These are phyloP conservation scores for Neodon shergylaensis DNA, from an alignment of 2,113 vertebrate species.

Conservation along the genomic window DNA sequence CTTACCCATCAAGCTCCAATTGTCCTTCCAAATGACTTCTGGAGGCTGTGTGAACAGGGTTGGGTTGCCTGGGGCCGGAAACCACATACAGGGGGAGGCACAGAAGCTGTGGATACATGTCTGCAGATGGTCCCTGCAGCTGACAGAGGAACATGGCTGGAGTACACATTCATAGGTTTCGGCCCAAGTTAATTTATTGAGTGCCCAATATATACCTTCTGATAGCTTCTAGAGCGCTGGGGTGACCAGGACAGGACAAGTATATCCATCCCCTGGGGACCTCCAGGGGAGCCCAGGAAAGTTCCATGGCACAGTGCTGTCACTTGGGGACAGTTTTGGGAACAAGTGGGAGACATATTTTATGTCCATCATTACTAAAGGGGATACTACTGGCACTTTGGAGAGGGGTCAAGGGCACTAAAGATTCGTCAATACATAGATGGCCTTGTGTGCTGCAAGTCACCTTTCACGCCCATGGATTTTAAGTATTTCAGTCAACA, in stretches of 20 bases:
- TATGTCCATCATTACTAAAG: background rate
- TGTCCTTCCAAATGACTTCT: fast-evolving
- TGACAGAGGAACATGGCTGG: background rate
- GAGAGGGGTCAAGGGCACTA: background rate
- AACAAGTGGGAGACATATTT: background rate
- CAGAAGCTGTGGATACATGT: background rate
- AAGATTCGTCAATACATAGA: fast-evolving
- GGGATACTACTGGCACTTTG: background rate
- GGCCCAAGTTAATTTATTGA: background rate
- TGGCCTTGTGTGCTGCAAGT: fast-evolving
- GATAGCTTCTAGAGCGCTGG: background rate
- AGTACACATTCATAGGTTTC: background rate
- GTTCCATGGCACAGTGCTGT: background rate
- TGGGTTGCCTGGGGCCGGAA: background rate
- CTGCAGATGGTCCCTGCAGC: background rate
- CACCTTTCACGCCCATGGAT: fast-evolving
- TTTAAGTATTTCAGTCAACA: background rate
- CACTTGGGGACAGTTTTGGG: background rate
- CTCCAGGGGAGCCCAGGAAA: background rate
- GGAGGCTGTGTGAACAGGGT: background rate
- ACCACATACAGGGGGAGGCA: background rate
- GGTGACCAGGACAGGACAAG: background rate
- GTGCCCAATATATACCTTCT: background rate
- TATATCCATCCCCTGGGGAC: background rate
- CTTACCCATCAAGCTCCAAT: background rate